These are phyloP conservation scores for Aphis craccivora DNA, from an alignment of 1,140 invertebrate genomes.

Conservation along the genomic window DNA sequence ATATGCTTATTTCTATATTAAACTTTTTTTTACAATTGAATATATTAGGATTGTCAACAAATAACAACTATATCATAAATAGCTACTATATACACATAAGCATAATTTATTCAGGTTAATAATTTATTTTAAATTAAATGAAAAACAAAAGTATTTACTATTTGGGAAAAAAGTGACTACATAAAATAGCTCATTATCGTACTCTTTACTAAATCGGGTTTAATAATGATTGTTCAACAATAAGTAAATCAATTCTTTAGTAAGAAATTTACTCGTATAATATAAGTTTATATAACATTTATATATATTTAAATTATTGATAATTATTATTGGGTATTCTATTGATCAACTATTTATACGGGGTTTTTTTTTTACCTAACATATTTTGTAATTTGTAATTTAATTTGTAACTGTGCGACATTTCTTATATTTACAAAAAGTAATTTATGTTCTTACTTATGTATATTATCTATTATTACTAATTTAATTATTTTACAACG, in stretches of 20 bases:
- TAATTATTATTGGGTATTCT: background rate
- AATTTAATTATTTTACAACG: background rate
- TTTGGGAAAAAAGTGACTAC: background rate
- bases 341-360: background rate
- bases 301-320: background rate
- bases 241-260: too few species aligned
- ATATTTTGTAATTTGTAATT: background rate
- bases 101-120: background rate
- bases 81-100: background rate
- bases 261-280: background rate
- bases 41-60: background rate
- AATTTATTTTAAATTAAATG: background rate
- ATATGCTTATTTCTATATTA: background rate
- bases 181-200: background rate
- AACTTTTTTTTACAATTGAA: background rate
- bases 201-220: background rate
- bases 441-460: background rate
- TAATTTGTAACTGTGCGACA: background rate
- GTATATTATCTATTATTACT: background rate
- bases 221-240: background rate
- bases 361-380: background rate
- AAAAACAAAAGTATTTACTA: background rate
- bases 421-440: background rate
- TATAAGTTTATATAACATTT: background rate
- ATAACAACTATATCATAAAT: background rate